A percentile compares a stretch with the other conserved stretches of the same genome.
Evolutionary conservation across 1,140 invertebrate genomes (phyloP).

Genomic region (Neodiprion lecontei): DNA sequence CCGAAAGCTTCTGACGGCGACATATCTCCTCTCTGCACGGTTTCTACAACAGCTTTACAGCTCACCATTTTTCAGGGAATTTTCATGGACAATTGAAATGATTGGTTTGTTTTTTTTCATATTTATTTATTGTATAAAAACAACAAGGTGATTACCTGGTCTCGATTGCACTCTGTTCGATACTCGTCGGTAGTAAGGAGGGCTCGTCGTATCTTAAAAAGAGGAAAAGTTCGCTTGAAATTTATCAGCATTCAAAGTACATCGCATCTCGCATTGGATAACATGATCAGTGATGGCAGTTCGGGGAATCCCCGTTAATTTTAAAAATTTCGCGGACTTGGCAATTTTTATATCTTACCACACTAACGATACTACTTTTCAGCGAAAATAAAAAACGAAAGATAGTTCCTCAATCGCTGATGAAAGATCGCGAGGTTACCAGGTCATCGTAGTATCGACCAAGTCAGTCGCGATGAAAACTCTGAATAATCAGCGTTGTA

Average conservation of each 20-base stretch:
- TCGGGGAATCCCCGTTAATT: neutral
- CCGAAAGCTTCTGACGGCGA: constrained; percentile 36
- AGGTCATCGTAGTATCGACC: neutral
- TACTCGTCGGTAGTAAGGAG: neutral
- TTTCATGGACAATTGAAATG: neutral
- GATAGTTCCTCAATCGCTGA: neutral
- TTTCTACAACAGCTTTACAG: constrained; percentile 39
- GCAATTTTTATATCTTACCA: too few species aligned
- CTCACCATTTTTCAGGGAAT: neutral
- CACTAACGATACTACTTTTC: neutral
- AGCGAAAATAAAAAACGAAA: neutral
- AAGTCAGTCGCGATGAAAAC: neutral
- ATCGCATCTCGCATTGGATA: too few species aligned
- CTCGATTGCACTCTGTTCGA: neutral
- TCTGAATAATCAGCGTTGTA: neutral
- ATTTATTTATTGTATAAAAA: neutral
- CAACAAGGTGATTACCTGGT: neutral
- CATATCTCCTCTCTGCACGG: constrained; percentile 46
- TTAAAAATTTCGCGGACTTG: too few species aligned
- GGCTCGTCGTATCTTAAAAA: neutral
- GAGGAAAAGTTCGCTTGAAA: neutral
- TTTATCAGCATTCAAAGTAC: neutral
- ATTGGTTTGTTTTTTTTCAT: neutral
- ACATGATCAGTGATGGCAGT: too few species aligned
- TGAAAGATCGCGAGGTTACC: neutral